These are phyloP conservation scores for Chelonus formosanus DNA, from an alignment of 2,888 invertebrate genomes.

Conservation along the genomic window DNA sequence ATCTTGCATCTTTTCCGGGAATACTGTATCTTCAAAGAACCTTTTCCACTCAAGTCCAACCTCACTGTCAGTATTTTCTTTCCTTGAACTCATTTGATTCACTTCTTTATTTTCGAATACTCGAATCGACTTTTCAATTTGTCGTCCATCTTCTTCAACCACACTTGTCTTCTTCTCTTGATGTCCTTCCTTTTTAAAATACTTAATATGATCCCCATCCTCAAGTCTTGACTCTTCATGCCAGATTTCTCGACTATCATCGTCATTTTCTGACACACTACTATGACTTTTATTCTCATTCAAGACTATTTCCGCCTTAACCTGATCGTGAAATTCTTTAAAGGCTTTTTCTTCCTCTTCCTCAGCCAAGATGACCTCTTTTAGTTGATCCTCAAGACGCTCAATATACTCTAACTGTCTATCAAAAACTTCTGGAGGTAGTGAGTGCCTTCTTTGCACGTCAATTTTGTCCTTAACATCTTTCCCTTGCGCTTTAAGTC, in stretches of 20 bases:
- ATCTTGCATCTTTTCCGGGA: slow-evolving; percentile 21
- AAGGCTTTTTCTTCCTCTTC: slow-evolving; percentile 51
- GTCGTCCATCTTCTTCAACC: slow-evolving; percentile 39
- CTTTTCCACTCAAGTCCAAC: slow-evolving; percentile 19
- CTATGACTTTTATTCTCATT: slow-evolving; percentile 9
- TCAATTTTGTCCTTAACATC: slow-evolving; percentile 41
- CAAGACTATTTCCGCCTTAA: slow-evolving; percentile 14
- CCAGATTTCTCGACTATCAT: slow-evolving; percentile 45
- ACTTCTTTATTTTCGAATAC: slow-evolving; percentile 42
- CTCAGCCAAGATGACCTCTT: slow-evolving; percentile 53
- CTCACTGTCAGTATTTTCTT: slow-evolving; percentile 9
- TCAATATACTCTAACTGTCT: slow-evolving; percentile 55
- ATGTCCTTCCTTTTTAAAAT: slow-evolving; percentile 44
- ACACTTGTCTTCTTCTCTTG: slow-evolving; percentile 41
- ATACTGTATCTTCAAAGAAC: slow-evolving; percentile 21
- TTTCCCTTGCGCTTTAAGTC: slow-evolving; percentile 45
- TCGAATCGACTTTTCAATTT: slow-evolving; percentile 44
- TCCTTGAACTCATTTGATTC: slow-evolving; percentile 28
- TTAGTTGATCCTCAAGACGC: slow-evolving; percentile 52
- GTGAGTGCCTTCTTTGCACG: slow-evolving; percentile 43
- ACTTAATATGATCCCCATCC: slow-evolving; percentile 43
- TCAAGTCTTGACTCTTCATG: slow-evolving; percentile 45
- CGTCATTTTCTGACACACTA: slow-evolving; percentile 10
- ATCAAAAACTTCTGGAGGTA: slow-evolving; percentile 52
- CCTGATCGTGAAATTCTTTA: slow-evolving; percentile 44